Evolutionary conservation across 2,888 invertebrate species (phyloP).

Genomic region (Dryocosmus kuriphilus): DNA sequence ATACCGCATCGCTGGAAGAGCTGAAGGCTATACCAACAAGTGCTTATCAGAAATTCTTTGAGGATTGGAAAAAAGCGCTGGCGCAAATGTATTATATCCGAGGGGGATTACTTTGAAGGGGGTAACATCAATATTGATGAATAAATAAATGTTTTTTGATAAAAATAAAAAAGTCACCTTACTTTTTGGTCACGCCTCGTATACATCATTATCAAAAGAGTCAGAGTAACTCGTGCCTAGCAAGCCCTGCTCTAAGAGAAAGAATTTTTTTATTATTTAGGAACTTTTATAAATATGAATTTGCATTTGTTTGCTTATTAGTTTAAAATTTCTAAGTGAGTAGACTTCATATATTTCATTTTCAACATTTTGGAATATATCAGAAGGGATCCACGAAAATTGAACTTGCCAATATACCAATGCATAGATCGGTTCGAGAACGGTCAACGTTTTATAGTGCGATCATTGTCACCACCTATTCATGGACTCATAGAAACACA

Average conservation of each 20-base stretch:
- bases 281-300: not conserved
- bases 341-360: not conserved
- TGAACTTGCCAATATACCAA: constrained; percentile 20
- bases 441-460: constrained; percentile 47
- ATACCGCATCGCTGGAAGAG: too few species aligned
- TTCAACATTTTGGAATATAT: not conserved
- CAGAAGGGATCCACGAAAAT: constrained; percentile 9
- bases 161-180: too few species aligned
- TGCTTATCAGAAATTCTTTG: too few species aligned
- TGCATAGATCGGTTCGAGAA: constrained; percentile 41
- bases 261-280: not conserved
- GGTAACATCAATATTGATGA: too few species aligned
- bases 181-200: too few species aligned
- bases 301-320: not conserved
- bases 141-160: too few species aligned
- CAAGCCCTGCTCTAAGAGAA: not conserved
- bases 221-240: too few species aligned
- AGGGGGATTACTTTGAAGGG: too few species aligned
- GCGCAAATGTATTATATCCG: too few species aligned
- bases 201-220: too few species aligned
- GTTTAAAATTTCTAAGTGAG: not conserved
- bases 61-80: too few species aligned
- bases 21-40: too few species aligned
- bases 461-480: constrained; percentile 54
- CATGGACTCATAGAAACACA: constrained; percentile 45